A percentile compares a stretch with the other conserved stretches of the same genome.
Conservation (phyloP, 1,140 invertebrate genomes). For the Melipona quadrifasciata region DNA sequence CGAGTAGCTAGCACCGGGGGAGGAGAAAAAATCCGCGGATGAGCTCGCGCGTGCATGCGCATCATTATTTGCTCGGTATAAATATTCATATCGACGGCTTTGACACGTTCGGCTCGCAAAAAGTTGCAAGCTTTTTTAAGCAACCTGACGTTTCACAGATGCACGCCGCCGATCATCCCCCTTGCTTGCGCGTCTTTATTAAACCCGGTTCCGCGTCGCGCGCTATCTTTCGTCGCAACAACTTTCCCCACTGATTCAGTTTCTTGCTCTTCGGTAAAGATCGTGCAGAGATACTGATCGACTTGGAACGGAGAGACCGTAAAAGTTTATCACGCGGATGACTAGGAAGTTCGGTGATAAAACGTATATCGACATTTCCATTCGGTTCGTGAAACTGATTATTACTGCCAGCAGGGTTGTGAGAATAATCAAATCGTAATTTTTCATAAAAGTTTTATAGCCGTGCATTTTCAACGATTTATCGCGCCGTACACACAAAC, state of each 20-base stretch:
- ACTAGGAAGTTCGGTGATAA: too few relatives aligned
- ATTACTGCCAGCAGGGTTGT: too few relatives aligned
- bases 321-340: background rate
- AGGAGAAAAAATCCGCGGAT: background rate
- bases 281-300: background rate
- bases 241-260: background rate
- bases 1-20: too few relatives aligned
- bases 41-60: background rate
- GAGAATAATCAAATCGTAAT: too few relatives aligned
- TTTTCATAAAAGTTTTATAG: too few relatives aligned
- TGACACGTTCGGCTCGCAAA: background rate
- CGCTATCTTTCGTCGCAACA: background rate
- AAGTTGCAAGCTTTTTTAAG: background rate
- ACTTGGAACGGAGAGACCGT: background rate
- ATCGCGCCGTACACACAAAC: too few relatives aligned
- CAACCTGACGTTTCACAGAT: background rate
- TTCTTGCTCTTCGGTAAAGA: background rate
- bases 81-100: slow-evolving; percentile 33
- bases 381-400: too few relatives aligned
- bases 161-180: background rate
- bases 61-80: slow-evolving; percentile 9
- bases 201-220: background rate
- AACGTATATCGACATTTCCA: too few relatives aligned
- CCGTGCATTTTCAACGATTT: too few relatives aligned
- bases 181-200: slow-evolving; percentile 17